phyloP scores from a whole-genome alignment of 92 coral and sea anemone genomes.

The Hydrozoanthus gracilis region DNA sequence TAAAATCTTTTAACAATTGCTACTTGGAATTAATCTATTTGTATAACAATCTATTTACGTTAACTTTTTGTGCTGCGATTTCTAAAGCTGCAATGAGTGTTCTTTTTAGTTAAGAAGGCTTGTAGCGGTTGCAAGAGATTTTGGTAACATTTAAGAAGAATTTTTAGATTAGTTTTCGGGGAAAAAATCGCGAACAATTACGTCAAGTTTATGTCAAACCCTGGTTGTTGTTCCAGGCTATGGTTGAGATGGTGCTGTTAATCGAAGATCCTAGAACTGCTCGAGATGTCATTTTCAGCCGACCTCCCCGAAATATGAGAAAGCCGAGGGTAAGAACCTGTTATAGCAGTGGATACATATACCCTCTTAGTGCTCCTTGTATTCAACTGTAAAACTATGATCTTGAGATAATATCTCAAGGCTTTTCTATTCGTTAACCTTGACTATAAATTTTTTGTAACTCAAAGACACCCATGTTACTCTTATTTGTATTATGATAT shows the following conservation, averaged over 20 bases:
- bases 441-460: no score
- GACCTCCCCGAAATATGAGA: slow-evolving; percentile 78
- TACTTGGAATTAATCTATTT: no score
- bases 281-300: slow-evolving; percentile 89
- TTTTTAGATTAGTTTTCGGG: not conserved
- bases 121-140: no score
- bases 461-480: no score
- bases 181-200: not conserved
- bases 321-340: slow-evolving; percentile 64
- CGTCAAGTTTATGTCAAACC: not conserved
- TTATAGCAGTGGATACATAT: not conserved
- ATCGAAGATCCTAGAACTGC: slow-evolving; percentile 90
- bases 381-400: not conserved
- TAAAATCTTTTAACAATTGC: no score
- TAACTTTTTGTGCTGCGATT: no score
- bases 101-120: not conserved
- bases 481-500: no score
- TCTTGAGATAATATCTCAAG: not conserved
- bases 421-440: no score
- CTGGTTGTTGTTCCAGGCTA: slow-evolving; percentile 51
- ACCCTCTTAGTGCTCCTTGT: not conserved
- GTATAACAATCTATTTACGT: no score
- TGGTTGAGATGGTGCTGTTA: slow-evolving; percentile 78
- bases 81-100: no score
- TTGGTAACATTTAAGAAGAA: no score